phyloP scores from a whole-genome alignment of 2,797 vertebrate genomes.

The Crossoptilon crossoptilon region DNA sequence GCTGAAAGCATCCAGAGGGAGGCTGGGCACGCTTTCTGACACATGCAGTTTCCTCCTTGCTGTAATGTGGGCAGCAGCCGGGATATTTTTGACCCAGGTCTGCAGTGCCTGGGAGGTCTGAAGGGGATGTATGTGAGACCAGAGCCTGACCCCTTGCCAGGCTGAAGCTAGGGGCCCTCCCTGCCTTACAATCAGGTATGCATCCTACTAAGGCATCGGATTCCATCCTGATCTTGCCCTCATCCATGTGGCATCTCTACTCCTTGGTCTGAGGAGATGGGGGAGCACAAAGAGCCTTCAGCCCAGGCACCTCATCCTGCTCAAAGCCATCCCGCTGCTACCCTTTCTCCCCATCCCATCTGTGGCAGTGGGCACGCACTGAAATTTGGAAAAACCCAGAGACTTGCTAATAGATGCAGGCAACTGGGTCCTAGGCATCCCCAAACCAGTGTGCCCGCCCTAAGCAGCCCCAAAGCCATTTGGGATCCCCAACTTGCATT shows the following conservation, averaged over 20 bases:
- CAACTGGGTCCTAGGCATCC: neutral
- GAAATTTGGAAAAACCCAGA: neutral
- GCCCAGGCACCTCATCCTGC: neutral
- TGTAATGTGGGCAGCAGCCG: neutral
- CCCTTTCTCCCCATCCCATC: neutral
- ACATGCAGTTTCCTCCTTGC: slow-evolving; percentile 26
- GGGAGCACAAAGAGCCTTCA: neutral
- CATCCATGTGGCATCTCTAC: neutral
- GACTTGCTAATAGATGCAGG: neutral
- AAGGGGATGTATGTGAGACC: neutral
- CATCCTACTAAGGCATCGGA: neutral
- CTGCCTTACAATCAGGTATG: neutral
- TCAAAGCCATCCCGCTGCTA: neutral
- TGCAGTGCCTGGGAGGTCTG: neutral
- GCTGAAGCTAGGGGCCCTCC: neutral
- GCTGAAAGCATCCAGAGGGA: neutral
- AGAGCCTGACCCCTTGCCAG: neutral
- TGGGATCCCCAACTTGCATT: neutral
- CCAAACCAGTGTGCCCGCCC: neutral
- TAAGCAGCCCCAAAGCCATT: neutral
- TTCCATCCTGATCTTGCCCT: neutral
- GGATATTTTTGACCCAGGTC: neutral
- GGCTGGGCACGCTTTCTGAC: neutral
- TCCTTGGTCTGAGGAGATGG: neutral
- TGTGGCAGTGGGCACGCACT: rapidly evolving